Evolutionary conservation across 1,140 invertebrate genomes (phyloP), one percentile per base, ranked within the genome.

Genomic region (Hycleus phaleratus): DNA sequence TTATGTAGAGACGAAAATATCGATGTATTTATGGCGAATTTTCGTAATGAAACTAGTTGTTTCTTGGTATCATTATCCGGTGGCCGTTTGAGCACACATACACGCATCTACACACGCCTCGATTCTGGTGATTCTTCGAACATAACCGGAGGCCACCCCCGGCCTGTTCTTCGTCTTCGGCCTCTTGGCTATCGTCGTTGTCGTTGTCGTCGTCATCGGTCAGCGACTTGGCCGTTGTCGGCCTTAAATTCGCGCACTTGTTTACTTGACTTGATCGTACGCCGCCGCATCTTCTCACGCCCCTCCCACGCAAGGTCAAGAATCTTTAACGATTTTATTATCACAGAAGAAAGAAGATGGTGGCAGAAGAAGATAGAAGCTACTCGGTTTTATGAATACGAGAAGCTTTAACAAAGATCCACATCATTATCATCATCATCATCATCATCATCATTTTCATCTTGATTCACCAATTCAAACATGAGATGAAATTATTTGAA

Each of bases 251-350:
- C 50, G 57, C 57, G 57, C 57, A 59, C 57, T 59, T 59, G 57
- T 59, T 53, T 49, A 26, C 38, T 50, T 7, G 43, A 43, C 40
- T 26, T 10, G 26, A 38, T 18, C 26, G 26, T 32, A 46, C 38
- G 43, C 56, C 46, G 43, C 49, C 49, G 57, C 49, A 40, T 45
- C 43, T 59, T 58, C 57, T 59, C 57, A 59, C 57, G 49, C 50
- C 46, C 49, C 57, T 52, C 57, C 57, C 40, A 59, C 57, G 57
- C 57, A 53, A 59, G 57, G 57, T 59, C 57, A 59, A 59, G 57
- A 53, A 58, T 59, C 49, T 59, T 53, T 51, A 53, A 59, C 57
- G 57, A 59, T 53, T 52, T 42, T 51, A 59, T 59, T 59, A 59
- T 52, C 56, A 52, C 48, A 59, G 32, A 32, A 32, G 7, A 32